Conservation (phyloP, 2,888 invertebrate species). For the Timandra comae region DNA sequence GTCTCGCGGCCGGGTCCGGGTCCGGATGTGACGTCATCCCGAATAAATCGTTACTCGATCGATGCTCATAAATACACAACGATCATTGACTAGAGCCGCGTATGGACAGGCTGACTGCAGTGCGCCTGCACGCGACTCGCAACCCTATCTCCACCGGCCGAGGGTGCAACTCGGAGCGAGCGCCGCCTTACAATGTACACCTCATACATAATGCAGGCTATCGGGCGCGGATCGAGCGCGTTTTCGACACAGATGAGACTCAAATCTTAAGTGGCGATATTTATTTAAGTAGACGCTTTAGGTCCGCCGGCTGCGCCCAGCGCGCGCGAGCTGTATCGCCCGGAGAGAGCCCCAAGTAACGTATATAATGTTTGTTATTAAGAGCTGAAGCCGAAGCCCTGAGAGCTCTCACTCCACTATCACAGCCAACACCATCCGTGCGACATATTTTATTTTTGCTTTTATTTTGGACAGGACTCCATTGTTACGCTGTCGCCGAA, state of each 20-base stretch:
- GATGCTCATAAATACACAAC: constrained; percentile 25
- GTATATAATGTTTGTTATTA: too few species aligned
- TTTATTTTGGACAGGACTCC: too few species aligned
- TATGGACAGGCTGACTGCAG: constrained; percentile 5
- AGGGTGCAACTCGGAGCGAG: constrained; percentile 2
- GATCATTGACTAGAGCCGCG: constrained; percentile 14
- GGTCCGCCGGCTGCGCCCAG: constrained; percentile 1
- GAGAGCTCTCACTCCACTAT: too few species aligned
- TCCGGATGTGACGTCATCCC: constrained; percentile 1
- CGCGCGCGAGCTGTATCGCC: constrained; percentile 1
- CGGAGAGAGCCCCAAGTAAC: too few species aligned
- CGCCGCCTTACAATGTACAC: constrained; percentile 8
- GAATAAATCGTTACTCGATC: constrained; percentile 14
- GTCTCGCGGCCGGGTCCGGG: background rate
- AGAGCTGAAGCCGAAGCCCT: too few species aligned
- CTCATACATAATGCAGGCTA: constrained; percentile 47
- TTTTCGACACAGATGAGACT: constrained; percentile 30
- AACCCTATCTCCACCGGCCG: background rate
- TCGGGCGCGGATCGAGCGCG: constrained; percentile 27
- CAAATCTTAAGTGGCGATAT: constrained; percentile 44
- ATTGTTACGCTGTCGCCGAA: too few species aligned
- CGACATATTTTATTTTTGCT: too few species aligned
- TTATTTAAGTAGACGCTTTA: constrained; percentile 39
- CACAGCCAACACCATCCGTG: too few species aligned
- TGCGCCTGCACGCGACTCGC: background rate